Base-by-base conservation (phyloP, 2,113 vertebrate genomes). In the Nycticorax nycticorax region DNA sequence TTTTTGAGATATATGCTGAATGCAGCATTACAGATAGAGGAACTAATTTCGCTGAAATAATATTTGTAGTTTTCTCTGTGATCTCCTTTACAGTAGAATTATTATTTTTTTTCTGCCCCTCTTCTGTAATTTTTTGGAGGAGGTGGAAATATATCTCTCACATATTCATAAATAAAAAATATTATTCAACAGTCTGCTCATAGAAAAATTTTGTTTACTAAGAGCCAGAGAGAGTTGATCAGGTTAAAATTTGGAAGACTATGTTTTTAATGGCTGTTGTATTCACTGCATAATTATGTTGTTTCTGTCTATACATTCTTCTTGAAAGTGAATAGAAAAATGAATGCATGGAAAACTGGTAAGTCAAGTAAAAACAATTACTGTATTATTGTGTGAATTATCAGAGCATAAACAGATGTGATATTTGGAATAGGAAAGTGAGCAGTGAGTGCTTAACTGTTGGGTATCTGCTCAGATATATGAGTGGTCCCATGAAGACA, bases 41-140 rank as follows among this genome's bases (percentile, higher is more conserved):
- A 82, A 41, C 3, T 67, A 48, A 33, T 5, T 85, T 67, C 67
- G 8, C 4, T 41, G 37, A 88, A 74, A 45, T 24, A 62, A 26
- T 53, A 81, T 48, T 87, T 74, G 6, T 39, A 4, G 7, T 43
- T 85, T 82, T 53, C 27, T 57, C 16, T 57, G 12, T 26, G 5
- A 5, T 50, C 8, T 41, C 1, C 19, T 85, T 77, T 85, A 88
- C 3, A 37, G 14, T 74, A 68, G 0, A 18, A 18, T 50, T 73
- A 64, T 0, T 3, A 3, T 5, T 7, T 60, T 74, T 59, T 60
- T 7, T 32, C 47, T 66, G 17, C 0, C 20, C 1, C 1, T 82
- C 67, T 78, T 27, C 7, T 55, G 4, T 24, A 37, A 76, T 64
- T 83, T 85, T 79, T 64, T 83, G 15, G 21, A 80, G 7, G 17